Conservation (phyloP, 2,113 vertebrate species). For the Dicerorhinus sumatrensis region DNA sequence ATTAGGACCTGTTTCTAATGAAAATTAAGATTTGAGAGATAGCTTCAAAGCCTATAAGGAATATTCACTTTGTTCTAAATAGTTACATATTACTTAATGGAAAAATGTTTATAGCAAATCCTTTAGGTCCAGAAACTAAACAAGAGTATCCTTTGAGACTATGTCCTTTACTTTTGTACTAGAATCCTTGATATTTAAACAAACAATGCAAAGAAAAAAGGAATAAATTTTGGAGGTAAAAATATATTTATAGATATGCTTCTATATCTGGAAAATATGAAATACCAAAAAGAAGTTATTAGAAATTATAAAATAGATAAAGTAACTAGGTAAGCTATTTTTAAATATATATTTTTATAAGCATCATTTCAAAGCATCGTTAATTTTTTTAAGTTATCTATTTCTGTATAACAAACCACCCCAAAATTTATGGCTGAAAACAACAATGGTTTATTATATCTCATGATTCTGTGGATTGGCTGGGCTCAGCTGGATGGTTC, state of each 20-base stretch:
- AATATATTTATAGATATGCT: not conserved
- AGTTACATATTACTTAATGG: not conserved
- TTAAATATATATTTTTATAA: not conserved
- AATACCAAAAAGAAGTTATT: not conserved
- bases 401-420: not conserved
- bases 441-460: not conserved
- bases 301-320: not conserved
- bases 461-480: not conserved
- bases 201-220: not conserved
- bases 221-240: not conserved
- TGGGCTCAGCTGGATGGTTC: not conserved
- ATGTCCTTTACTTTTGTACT: not conserved
- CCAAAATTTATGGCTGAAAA: not conserved
- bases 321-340: not conserved
- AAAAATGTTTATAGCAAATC: not conserved
- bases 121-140: not conserved
- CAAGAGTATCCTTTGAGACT: not conserved
- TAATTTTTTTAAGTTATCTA: not conserved
- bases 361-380: not conserved
- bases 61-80: not conserved
- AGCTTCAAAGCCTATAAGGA: not conserved
- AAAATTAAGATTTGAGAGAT: not conserved
- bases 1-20: conserved; percentile 54
- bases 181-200: not conserved
- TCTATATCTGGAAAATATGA: not conserved